Conservation (phyloP, 2,888 invertebrate species). For the Habroteleia sp. region DNA sequence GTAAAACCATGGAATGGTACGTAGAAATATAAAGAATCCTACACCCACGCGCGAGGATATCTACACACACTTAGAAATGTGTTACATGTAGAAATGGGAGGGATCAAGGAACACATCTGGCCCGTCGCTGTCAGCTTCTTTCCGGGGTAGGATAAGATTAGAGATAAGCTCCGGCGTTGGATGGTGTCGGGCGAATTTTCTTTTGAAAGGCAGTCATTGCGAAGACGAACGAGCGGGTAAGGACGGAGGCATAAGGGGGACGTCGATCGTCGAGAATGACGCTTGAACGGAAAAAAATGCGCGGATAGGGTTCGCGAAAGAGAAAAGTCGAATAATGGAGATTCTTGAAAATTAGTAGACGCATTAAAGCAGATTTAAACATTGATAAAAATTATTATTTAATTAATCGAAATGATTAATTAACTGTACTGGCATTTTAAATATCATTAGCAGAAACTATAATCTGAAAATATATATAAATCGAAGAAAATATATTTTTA, state of each 20-base stretch:
- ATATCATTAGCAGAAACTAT: too few species aligned
- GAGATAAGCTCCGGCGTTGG: slow-evolving; percentile 55
- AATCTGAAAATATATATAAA: too few species aligned
- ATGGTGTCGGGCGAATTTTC: slow-evolving; percentile 58
- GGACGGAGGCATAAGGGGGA: slow-evolving; percentile 2
- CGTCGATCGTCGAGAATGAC: slow-evolving; percentile 39
- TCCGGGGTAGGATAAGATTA: slow-evolving; percentile 59
- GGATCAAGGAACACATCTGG: slow-evolving; percentile 61
- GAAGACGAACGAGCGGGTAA: slow-evolving; percentile 58
- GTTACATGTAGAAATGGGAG: slow-evolving; percentile 8
- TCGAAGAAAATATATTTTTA: too few species aligned
- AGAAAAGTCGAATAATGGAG: neutral
- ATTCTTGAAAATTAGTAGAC: neutral
- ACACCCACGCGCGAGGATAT: neutral
- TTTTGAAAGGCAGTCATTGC: slow-evolving; percentile 60
- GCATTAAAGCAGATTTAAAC: too few species aligned
- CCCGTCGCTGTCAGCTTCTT: slow-evolving; percentile 59
- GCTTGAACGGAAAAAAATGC: slow-evolving; percentile 9
- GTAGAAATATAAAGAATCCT: slow-evolving; percentile 20
- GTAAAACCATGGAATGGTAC: slow-evolving; percentile 29
- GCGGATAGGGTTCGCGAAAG: neutral
- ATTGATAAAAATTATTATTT: too few species aligned
- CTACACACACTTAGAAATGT: neutral
- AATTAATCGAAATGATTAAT: too few species aligned
- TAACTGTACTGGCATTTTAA: too few species aligned